Base-by-base conservation (phyloP, 2,888 invertebrate species). In the Mechanitis messenoides region DNA sequence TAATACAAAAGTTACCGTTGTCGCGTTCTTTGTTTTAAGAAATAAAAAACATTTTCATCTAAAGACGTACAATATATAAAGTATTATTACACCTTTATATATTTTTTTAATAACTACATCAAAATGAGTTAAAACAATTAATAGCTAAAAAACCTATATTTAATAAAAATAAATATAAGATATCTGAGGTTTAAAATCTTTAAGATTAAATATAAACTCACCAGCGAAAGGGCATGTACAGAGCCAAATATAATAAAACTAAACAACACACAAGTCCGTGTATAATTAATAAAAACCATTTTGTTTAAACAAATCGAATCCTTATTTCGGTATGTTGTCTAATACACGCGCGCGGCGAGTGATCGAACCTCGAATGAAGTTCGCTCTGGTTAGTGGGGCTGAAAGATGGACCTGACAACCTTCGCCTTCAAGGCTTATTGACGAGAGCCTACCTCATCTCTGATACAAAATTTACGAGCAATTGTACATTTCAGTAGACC, bases 371-470 rank as follows among this genome's bases (percentile, higher is more conserved):
- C 62, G 57, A 70, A 68, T 71, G 69, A 67, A 63, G 63, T 61
- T 65, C 64, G 61, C 59, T 20, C 20, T 59, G 58, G 58, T 66
- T 62, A 62, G 56, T 68, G 70, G 71, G 72, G 68, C 72, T 74
- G 72, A 69, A 72, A 75, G 74, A 74, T 73, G 79, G 78, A 75
- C 74, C 76, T 69, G 76, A 50, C 76, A 81, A 72, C 87, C 88
- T 88, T 87, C 85, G 77, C 81, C 77, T 74, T 72, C 78, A 79
- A 80, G 77, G 75, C 84, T 80, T 75, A 77, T 76, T 82, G 81
- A 81, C 81, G 79, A 85, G 71, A 77, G 75, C 74, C 73, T 62
- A 55, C 47, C 42, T n/a, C 57, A 59, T 46, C 56, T 46, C 53
- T 9, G 50, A 28, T 31, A 31, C 3, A 28, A 50, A 50, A 50